Evolutionary conservation across 2,888 invertebrate genomes (phyloP).

Genomic region (Diarsia rubi): DNA sequence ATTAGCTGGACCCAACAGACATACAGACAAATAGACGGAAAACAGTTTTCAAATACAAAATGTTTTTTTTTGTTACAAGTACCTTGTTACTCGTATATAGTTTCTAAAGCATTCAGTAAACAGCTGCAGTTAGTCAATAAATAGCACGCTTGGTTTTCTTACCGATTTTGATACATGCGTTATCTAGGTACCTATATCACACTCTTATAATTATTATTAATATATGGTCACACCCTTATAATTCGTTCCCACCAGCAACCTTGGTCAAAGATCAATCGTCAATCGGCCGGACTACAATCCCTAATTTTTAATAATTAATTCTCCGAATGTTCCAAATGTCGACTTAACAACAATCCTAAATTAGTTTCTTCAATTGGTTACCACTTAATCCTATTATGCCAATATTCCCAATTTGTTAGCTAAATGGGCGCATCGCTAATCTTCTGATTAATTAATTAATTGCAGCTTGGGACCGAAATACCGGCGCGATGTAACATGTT

Average conservation of each 20-base stretch:
- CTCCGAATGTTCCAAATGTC: constrained; percentile 29
- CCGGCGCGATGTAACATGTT: not conserved
- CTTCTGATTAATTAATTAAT: constrained; percentile 43
- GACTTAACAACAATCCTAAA: constrained; percentile 53
- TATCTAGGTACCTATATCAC: not conserved
- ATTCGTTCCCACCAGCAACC: not conserved
- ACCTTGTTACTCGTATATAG: too few species aligned
- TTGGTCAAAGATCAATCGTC: constrained; percentile 7
- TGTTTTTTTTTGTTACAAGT: too few species aligned
- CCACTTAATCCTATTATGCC: constrained; percentile 76
- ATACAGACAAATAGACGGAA: too few species aligned
- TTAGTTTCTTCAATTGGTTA: constrained; percentile 74
- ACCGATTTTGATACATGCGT: not conserved
- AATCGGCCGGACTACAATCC: constrained; percentile 13
- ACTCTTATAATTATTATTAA: too few species aligned
- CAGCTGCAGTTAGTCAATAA: not conserved
- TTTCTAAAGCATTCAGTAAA: too few species aligned
- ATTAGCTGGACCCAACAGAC: too few species aligned
- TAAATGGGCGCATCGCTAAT: constrained; percentile 49
- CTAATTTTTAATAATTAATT: constrained; percentile 32
- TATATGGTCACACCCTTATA: constrained; percentile 15
- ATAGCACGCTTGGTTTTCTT: not conserved
- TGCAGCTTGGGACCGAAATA: constrained; percentile 22
- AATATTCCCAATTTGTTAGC: constrained; percentile 64
- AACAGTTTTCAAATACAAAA: too few species aligned